Base-by-base conservation (phyloP, 2,113 vertebrate species). In the Empidonax alnorum region DNA sequence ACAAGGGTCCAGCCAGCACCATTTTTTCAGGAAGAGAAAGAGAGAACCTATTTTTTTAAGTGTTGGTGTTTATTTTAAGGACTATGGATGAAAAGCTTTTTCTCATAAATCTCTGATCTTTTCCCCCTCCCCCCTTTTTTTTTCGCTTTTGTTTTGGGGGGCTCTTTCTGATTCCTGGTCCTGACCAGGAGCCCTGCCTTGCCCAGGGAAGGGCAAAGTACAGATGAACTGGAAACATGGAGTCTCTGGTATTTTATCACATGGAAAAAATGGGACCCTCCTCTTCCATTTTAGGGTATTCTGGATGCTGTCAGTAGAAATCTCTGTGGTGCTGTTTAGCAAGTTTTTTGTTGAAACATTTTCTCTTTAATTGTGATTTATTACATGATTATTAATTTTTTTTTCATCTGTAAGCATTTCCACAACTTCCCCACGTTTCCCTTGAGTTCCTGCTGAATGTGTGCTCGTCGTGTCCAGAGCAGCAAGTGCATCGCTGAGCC, bases 291-390 rank as follows among this genome's bases (percentile, higher is more conserved):
- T 66, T 87, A 74, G 76, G 87, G 72, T 53, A 37, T 74, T 89
- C 37, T 2, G 14, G 84, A 76, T 95, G 82, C 85, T 96, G 96
- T 94, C 96, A 92, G 92, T 93, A 95, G 94, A 94, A 87, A 68
- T 82, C 87, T 81, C 62, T 24, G 58, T 75, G 97, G 94, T 97
- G 96, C 94, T 97, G 74, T 97, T 95, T 77, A 88, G 82, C 44
- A 59, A 41, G 37, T 37, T 82, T 77, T 68, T 77, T 81, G 63
- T 85, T 94, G 85, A 94, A 89, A 77, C 44, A 4, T 82, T 96
- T 90, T 71, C 66, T 65, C n/a, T 73, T 87, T 67, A 62, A 67
- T 82, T 79, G 77, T 94, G 86, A 83, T 67, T 80, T 88, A 90
- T 90, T 41, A 47, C 42, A 37, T 37, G n/a, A 53, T 50, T 59